Conservation (phyloP, 2,113 vertebrate species). For the Glaucidium brasilianum region DNA sequence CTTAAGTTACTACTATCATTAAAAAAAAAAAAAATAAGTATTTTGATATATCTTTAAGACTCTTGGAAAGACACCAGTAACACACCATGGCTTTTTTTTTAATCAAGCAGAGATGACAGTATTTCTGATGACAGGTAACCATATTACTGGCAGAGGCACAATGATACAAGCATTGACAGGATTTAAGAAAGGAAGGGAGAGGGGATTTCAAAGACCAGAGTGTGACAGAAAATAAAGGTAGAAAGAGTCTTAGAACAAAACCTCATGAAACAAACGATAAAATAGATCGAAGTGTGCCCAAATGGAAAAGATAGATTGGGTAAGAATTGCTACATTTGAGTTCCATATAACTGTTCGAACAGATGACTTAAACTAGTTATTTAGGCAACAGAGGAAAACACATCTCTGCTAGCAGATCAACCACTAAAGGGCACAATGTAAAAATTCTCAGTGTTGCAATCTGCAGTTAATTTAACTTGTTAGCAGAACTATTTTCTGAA, state of each 20-base stretch:
- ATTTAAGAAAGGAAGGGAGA: not conserved
- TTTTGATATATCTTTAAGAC: not conserved
- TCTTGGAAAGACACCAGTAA: not conserved
- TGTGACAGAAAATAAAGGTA: not conserved
- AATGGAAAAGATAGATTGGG: not conserved
- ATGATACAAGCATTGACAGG: not conserved
- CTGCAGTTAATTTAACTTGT: slow-evolving; percentile 9
- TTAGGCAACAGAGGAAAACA: not conserved
- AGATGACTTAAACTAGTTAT: not conserved
- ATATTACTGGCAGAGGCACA: not conserved
- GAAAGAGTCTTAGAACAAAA: not conserved
- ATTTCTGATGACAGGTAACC: not conserved
- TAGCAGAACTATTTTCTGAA: not conserved
- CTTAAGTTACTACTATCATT: not conserved
- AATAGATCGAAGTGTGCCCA: not conserved
- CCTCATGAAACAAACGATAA: not conserved
- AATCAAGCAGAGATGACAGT: not conserved
- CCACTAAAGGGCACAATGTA: not conserved
- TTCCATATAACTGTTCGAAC: not conserved
- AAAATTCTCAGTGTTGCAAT: not conserved
- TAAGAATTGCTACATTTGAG: not conserved
- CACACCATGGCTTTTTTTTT: not conserved
- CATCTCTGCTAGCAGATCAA: not conserved
- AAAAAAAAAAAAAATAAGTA: not conserved
- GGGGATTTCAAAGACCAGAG: not conserved